A percentile compares a stretch with the other conserved stretches of the same genome.
phyloP scores from a whole-genome alignment of 1,140 invertebrate genomes.

The Eurytemora carolleeae region DNA sequence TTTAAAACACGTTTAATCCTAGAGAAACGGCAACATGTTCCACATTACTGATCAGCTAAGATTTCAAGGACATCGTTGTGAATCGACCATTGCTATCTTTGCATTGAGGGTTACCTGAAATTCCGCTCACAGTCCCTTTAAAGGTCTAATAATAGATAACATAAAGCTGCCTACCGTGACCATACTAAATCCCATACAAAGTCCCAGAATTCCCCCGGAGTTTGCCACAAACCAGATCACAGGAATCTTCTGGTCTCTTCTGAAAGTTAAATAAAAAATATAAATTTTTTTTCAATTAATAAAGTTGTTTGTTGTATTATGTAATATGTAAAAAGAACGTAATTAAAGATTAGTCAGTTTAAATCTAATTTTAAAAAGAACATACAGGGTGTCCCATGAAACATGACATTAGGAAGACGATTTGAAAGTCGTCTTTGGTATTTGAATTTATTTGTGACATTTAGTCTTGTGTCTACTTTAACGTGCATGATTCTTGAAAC shows the following conservation, averaged over 20 bases:
- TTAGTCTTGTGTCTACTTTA: too few relatives aligned
- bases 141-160: background rate
- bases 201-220: constrained; percentile 11
- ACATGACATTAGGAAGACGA: too few relatives aligned
- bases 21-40: background rate
- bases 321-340: too few relatives aligned
- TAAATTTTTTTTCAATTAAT: background rate
- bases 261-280: background rate
- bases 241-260: constrained; percentile 10
- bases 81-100: background rate
- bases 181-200: constrained; percentile 12
- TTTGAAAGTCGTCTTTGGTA: too few relatives aligned
- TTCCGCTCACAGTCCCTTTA: background rate
- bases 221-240: constrained; percentile 15
- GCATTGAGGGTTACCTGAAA: background rate
- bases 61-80: background rate
- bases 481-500: too few relatives aligned
- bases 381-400: too few relatives aligned
- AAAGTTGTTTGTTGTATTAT: too few relatives aligned
- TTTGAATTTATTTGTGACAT: too few relatives aligned
- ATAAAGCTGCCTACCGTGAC: constrained; percentile 11
- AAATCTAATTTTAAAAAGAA: too few relatives aligned
- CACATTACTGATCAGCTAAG: background rate
- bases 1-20: background rate
- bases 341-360: too few relatives aligned